Evolutionary conservation across 2,113 vertebrate genomes (phyloP), one percentile per base, ranked within the genome.

Genomic region (Ophiodon elongatus): DNA sequence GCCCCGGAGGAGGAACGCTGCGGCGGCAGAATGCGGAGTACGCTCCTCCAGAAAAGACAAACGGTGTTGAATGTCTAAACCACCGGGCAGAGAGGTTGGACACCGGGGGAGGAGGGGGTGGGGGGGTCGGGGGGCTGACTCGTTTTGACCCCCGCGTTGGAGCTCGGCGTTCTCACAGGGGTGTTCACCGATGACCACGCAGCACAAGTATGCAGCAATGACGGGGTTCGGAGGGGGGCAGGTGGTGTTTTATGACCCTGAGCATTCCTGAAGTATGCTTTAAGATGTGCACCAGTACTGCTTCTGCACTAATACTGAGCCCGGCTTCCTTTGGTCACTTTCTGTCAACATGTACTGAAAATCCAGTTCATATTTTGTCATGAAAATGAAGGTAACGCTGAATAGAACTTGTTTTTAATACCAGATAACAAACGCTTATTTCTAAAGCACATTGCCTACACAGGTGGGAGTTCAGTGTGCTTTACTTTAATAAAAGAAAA

Each of bases 171-270:
- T 83, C 86, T 87, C 69, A 27, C 63, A 31, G 27, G 82, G 73
- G 85, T 91, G 80, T 91, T 90, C 76, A 88, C 80, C 8, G 29
- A 89, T 92, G 91, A 94, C 89, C 83, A 64, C 31, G 77, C 1
- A 37, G 69, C 75, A 65, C 1, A 91, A 80, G 63, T 81, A 93
- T 92, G 83, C 62, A 69, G 77, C 84, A 72, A 60, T 50, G 78
- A 65, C 54, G 75, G 47, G 59, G 73, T 43, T 11, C 27, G 2
- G 21, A 11, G 50, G 52, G 52, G 47, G 77, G 39, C 66, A 70
- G 84, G 57, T 41, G 76, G 63, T 50, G 67, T 75, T 85, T 79
- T 66, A 64, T 84, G 71, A 87, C 78, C 73, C 39, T 10, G 7
- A 27, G 25, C 77, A 78, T 77, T 87, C 82, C 43, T 86, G 37